Evolutionary conservation across 2,888 invertebrate species (phyloP).

Genomic region (Drosophila atripex): DNA sequence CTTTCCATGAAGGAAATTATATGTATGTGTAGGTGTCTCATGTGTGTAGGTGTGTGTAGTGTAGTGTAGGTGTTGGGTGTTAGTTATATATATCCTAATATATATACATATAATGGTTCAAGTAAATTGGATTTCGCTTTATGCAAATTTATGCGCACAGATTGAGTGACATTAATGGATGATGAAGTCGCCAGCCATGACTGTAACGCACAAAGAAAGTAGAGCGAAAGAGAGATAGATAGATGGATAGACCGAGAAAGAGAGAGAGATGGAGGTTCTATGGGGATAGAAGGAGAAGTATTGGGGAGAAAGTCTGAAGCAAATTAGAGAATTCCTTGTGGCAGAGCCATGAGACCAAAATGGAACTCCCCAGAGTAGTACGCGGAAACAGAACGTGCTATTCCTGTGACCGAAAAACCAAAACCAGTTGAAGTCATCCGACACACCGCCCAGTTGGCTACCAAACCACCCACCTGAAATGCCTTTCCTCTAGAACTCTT

Average conservation of each 20-base stretch:
- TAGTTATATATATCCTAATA: constrained; percentile 5
- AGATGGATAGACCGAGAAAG: neutral
- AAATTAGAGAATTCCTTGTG: constrained; percentile 13
- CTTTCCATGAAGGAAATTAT: constrained; percentile 27
- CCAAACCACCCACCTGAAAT: neutral
- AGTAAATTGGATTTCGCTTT: constrained; percentile 74
- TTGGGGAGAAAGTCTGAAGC: neutral
- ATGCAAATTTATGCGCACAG: constrained; percentile 78
- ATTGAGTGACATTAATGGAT: constrained; percentile 78
- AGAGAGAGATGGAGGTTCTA: neutral
- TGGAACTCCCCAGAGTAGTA: neutral
- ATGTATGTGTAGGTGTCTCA: constrained; percentile 1
- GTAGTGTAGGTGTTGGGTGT: constrained; percentile 6
- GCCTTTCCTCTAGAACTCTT: neutral
- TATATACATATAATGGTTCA: constrained; percentile 39
- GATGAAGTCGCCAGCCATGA: constrained; percentile 60
- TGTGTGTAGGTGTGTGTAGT: constrained; percentile 20
- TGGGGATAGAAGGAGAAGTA: too few species aligned
- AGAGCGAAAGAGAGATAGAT: neutral
- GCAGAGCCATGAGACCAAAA: neutral
- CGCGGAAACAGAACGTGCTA: constrained; percentile 20
- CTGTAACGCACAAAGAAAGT: constrained; percentile 10
- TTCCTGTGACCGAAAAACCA: constrained; percentile 25
- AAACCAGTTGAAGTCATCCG: constrained; percentile 8
- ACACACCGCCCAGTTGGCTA: neutral